phyloP scores from a whole-genome alignment of 2,888 invertebrate species.

The Ethmia dodecea region DNA sequence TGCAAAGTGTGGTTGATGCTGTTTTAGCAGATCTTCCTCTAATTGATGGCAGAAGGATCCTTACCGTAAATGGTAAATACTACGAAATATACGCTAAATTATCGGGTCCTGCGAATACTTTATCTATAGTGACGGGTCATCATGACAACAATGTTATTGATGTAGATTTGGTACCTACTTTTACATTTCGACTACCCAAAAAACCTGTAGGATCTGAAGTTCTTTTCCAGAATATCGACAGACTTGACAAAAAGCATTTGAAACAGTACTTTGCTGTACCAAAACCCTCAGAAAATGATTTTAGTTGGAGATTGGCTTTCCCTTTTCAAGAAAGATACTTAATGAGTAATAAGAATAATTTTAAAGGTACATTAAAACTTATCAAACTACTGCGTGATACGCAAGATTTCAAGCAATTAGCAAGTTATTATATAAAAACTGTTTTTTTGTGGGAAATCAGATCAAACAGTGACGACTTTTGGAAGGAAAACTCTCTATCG shows the following conservation, averaged over 20 bases:
- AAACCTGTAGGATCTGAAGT: slow-evolving; percentile 31
- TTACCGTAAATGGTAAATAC: slow-evolving; percentile 28
- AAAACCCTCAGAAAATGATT: slow-evolving; percentile 42
- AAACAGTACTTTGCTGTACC: slow-evolving; percentile 47
- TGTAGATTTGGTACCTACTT: slow-evolving; percentile 50
- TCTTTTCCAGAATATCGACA: slow-evolving; percentile 37
- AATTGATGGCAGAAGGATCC: slow-evolving; percentile 30
- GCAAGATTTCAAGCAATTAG: slow-evolving; percentile 45
- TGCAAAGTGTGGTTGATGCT: slow-evolving; percentile 46
- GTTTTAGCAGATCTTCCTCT: slow-evolving; percentile 34
- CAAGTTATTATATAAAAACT: slow-evolving; percentile 55
- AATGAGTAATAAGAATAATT: slow-evolving; percentile 38
- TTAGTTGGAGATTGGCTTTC: slow-evolving; percentile 49
- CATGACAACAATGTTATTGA: slow-evolving; percentile 38
- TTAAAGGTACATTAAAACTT: slow-evolving; percentile 44
- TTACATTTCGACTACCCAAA: slow-evolving; percentile 39
- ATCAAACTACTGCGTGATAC: slow-evolving; percentile 45
- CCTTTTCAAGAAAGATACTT: slow-evolving; percentile 47
- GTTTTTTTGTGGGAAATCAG: slow-evolving; percentile 48
- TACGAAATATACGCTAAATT: slow-evolving; percentile 36
- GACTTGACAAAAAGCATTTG: slow-evolving; percentile 24
- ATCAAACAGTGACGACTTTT: slow-evolving; percentile 30
- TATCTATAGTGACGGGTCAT: slow-evolving; percentile 32
- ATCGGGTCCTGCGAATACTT: slow-evolving; percentile 49
- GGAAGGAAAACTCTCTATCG: slow-evolving; percentile 38